Conservation (phyloP, 1,140 invertebrate species). For the Laupala kohalensis region DNA sequence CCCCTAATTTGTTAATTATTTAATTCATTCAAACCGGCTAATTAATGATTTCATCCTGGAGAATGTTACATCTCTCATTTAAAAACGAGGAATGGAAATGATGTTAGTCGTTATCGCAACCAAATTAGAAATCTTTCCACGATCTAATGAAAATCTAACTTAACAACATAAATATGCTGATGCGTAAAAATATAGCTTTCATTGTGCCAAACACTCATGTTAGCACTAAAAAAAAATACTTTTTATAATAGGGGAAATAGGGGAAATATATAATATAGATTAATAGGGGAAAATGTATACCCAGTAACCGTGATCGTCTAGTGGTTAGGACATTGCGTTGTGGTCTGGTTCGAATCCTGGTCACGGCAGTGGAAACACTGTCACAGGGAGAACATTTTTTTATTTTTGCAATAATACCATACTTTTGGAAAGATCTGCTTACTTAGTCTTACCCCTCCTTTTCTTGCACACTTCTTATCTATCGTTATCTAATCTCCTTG, state of each 20-base stretch:
- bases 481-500: background rate
- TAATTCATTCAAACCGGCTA: too few relatives aligned
- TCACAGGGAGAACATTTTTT: background rate
- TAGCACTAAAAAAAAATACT: too few relatives aligned
- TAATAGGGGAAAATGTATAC: too few relatives aligned
- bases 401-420: background rate
- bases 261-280: too few relatives aligned
- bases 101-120: too few relatives aligned
- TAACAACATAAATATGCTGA: background rate
- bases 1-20: too few relatives aligned
- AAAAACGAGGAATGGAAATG: too few relatives aligned
- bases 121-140: background rate
- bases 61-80: too few relatives aligned
- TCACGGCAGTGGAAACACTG: conserved; percentile 55
- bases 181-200: background rate
- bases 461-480: background rate
- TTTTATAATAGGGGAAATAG: too few relatives aligned
- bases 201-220: background rate
- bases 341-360: conserved; percentile 89
- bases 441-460: background rate
- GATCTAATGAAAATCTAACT: background rate
- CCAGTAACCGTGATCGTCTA: conserved; percentile 66
- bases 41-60: too few relatives aligned
- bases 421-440: background rate
- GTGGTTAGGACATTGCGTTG: conserved; percentile 86